Percentiles rank a stretch among this genome's conserved stretches.
Evolutionary conservation across 2,113 vertebrate genomes (phyloP).

Genomic region (Gadus chalcogrammus): DNA sequence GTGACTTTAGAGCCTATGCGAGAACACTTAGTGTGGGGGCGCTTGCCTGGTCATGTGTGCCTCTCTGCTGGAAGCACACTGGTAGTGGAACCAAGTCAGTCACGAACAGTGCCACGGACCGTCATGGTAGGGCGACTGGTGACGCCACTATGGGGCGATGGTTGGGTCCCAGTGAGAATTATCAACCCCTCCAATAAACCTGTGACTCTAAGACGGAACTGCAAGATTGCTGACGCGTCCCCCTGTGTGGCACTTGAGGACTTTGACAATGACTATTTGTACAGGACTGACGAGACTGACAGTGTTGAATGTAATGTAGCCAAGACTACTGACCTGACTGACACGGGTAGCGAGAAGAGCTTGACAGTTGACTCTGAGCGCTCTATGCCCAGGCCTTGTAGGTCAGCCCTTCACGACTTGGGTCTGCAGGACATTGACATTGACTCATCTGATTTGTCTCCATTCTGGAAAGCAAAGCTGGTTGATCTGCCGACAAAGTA

Average conservation of each 20-base stretch:
- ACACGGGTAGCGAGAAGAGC: not conserved
- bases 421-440: slow-evolving; percentile 11
- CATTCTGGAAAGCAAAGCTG: slow-evolving; percentile 14
- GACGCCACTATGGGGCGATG: slow-evolving; percentile 30
- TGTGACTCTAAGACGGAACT: no score
- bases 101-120: not conserved
- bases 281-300: not conserved
- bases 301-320: no score
- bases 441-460: slow-evolving; percentile 5
- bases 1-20: slow-evolving; percentile 18
- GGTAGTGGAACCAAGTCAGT: slow-evolving; percentile 19
- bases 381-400: not conserved
- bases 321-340: no score
- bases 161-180: no score
- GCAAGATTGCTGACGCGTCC: no score
- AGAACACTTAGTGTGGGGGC: slow-evolving; percentile 34
- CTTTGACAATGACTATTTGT: slow-evolving; percentile 19
- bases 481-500: slow-evolving; percentile 10
- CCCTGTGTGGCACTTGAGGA: slow-evolving; percentile 32
- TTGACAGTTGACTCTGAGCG: slow-evolving; percentile 9
- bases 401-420: not conserved
- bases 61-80: slow-evolving; percentile 31
- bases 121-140: slow-evolving; percentile 22
- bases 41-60: not conserved
- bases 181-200: no score